These are phyloP conservation scores for Nineta flava DNA, from an alignment of 2,888 invertebrate genomes.

Conservation along the genomic window DNA sequence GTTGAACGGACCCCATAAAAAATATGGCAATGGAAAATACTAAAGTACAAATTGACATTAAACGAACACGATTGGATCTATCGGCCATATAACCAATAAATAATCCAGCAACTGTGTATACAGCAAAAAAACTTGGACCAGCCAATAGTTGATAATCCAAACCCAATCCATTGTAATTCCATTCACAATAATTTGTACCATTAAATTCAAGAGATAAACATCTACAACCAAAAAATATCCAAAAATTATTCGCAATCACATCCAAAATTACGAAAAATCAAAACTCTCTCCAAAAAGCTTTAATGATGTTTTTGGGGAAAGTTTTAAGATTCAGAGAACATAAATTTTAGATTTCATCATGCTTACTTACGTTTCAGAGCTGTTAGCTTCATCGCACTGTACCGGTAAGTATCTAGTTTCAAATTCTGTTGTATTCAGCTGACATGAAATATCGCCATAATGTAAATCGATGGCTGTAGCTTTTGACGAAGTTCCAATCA, in stretches of 20 bases:
- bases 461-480: conserved; percentile 71
- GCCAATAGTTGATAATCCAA: conserved; percentile 84
- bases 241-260: too few species aligned
- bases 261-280: too few species aligned
- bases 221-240: conserved; percentile 27
- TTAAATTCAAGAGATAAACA: conserved; percentile 49
- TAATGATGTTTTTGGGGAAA: too few species aligned
- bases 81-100: conserved; percentile 71
- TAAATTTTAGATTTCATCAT: too few species aligned
- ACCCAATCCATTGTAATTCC: conserved; percentile 86
- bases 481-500: conserved; percentile 78
- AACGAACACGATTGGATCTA: conserved; percentile 55
- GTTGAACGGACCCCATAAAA: conserved; percentile 67
- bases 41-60: conserved; percentile 60
- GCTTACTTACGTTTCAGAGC: conserved; percentile 32
- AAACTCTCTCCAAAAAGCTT: too few species aligned
- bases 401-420: conserved; percentile 32
- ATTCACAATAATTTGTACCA: conserved; percentile 68
- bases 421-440: conserved; percentile 49
- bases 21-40: conserved; percentile 71
- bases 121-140: conserved; percentile 83
- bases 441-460: conserved; percentile 75
- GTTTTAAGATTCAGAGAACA: too few species aligned
- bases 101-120: conserved; percentile 79
- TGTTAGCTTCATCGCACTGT: conserved; percentile 37